Evolutionary conservation across 2,113 vertebrate species (phyloP), one percentile per base, ranked within the genome.

Genomic region (Chaenogobius annularis): DNA sequence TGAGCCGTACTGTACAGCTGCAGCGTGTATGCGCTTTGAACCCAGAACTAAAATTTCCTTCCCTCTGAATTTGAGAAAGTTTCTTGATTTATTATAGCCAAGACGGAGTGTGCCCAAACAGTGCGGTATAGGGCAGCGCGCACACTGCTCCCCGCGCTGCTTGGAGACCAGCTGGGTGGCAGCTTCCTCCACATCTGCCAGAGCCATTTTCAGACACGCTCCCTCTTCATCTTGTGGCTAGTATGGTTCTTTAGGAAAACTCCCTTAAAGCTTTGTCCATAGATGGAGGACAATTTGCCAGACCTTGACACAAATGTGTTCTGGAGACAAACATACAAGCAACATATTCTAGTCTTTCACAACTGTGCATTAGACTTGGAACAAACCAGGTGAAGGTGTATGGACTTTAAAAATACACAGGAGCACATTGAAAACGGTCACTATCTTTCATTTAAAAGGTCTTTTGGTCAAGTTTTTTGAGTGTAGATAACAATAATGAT

Each of bases 181-280:
- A 78, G 79, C 73, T 67, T 87, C 74, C 68, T 78, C 81, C 80
- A 43, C 85, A 74, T 75, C 83, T 76, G 70, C 87, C 84, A 14
- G 83, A 89, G 83, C 82, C 79, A 80, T 86, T 87, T 91, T 86
- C 40, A 87, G 79, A 75, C 70, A 72, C 37, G 37, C 74, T 82
- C 73, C 77, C 80, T 85, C 66, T 82, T 85, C 73, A 79, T 82
- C 62, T 73, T 83, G 84, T 69, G 85, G 81, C 78, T 86, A 75
- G n/a, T 63, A 22, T 77, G 70, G 59, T 75, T 17, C 70, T 75
- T 68, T 48, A 68, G 26, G 66, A 76, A 79, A 83, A 72, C 66
- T 72, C 68, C 78, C 72, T 83, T 14, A 58, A 1, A 43, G 26
- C 61, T 69, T 74, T 81, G 35, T 10, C 13, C 3, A 47, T 63